Conservation (phyloP, 2,113 vertebrate genomes). For the Clarias batrachus region DNA sequence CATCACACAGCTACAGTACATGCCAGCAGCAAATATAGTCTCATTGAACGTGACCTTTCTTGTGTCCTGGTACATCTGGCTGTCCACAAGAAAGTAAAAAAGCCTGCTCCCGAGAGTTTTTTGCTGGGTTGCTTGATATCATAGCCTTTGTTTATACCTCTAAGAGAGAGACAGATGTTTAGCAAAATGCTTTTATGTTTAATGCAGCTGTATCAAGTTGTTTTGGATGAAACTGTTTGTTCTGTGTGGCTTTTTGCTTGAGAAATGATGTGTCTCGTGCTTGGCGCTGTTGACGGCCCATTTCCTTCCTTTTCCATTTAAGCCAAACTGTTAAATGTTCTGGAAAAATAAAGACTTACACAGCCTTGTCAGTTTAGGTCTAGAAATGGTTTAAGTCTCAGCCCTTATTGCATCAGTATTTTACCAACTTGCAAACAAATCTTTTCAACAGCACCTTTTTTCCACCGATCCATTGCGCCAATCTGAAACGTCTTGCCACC, state of each 20-base stretch:
- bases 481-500: constrained; percentile 60
- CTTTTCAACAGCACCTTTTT: neutral
- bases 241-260: neutral
- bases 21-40: neutral
- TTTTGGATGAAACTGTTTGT: neutral
- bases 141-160: neutral
- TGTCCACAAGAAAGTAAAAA: neutral
- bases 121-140: neutral
- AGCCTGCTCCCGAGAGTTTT: neutral
- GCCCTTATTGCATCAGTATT: neutral
- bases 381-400: neutral
- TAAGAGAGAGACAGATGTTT: neutral
- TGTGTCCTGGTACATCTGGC: neutral
- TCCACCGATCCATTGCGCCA: constrained; percentile 65
- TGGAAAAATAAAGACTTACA: neutral
- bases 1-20: neutral
- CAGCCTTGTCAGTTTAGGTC: neutral
- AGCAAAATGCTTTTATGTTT: neutral
- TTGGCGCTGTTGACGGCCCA: neutral
- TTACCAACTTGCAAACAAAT: neutral
- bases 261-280: neutral
- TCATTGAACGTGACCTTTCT: neutral
- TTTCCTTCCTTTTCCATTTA: neutral
- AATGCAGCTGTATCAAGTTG: neutral
- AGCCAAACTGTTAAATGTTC: neutral